Evolutionary conservation across 2,888 invertebrate genomes (phyloP).

Genomic region (Hyposoter didymator): DNA sequence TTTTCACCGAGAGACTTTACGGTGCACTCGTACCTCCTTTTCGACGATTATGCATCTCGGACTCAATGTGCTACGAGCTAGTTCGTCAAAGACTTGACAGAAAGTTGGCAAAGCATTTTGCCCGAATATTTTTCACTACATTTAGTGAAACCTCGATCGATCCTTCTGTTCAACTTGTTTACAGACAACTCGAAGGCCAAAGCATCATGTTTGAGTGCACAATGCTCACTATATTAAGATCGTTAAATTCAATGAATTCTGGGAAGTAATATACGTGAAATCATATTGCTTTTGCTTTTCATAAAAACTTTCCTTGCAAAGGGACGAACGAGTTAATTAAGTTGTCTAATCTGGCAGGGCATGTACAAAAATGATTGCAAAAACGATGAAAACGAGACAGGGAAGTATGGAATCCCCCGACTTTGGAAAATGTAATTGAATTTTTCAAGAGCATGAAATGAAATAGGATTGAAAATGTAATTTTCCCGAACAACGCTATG

Average conservation of each 20-base stretch:
- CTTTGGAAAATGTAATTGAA: not conserved
- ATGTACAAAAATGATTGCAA: no score
- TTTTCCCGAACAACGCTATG: not conserved
- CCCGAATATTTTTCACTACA: not conserved
- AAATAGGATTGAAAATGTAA: not conserved
- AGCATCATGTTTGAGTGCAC: not conserved
- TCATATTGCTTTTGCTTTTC: not conserved
- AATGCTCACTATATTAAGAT: not conserved
- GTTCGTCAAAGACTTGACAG: slow-evolving; percentile 19
- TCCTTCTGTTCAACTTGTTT: not conserved
- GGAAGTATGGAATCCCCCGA: not conserved
- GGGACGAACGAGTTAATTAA: not conserved
- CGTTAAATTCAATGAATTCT: not conserved
- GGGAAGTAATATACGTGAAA: not conserved
- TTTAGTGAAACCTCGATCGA: not conserved
- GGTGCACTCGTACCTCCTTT: not conserved
- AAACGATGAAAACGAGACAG: no score
- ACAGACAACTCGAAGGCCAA: not conserved
- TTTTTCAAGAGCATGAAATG: not conserved
- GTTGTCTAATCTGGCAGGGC: not conserved
- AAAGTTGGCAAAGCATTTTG: not conserved
- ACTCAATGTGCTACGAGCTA: not conserved
- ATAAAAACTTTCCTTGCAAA: not conserved
- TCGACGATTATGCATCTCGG: slow-evolving; percentile 28
- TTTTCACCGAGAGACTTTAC: slow-evolving; percentile 17